Evolutionary conservation across 2,797 vertebrate genomes (phyloP), one percentile per base, ranked within the genome.

Genomic region (Crenichthys baileyi): DNA sequence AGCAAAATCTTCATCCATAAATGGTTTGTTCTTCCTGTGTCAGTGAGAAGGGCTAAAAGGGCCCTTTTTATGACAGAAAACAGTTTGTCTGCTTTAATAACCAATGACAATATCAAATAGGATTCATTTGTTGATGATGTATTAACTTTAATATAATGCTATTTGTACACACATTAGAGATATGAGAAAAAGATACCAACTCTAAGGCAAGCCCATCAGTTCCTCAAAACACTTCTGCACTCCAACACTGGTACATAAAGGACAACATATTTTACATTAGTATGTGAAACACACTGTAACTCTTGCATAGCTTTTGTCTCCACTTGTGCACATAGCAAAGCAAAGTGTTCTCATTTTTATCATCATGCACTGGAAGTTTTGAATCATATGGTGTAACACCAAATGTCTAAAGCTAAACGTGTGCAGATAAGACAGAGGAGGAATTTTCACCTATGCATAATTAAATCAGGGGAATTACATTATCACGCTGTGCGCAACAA

Each of bases 261-360:
- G 84, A 88, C 83, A 83, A 79, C 36, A 46, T 79, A 88, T 76
- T 63, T 79, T 85, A 71, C 82, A 91, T 92, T 85, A 92, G 83
- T 56, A 83, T 83, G 82, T 91, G 80, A 90, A 86, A 85, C 78
- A 74, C 63, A 82, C 63, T 56, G 78, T 73, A 85, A 85, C 80
- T 71, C 68, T 72, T 81, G 75, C 75, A 60, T 58, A 0, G 0
- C 63, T 72, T 81, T 80, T 58, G 26, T 74, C 77, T 87, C 84
- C 83, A 73, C 12, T 80, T 77, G 63, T 75, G 76, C 83, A 81
- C 67, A 76, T n/a, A 76, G 76, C 29, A 61, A 78, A 80, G 79
- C 46, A 85, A 86, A 60, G 78, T 84, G 76, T 72, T 63, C 87
- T 70, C 53, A 44, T 81, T 93, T 85, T 88, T 87, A 90, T 89